These are phyloP conservation scores for Entomobrya multifasciata DNA, from an alignment of 2,888 invertebrate species.

Conservation along the genomic window DNA sequence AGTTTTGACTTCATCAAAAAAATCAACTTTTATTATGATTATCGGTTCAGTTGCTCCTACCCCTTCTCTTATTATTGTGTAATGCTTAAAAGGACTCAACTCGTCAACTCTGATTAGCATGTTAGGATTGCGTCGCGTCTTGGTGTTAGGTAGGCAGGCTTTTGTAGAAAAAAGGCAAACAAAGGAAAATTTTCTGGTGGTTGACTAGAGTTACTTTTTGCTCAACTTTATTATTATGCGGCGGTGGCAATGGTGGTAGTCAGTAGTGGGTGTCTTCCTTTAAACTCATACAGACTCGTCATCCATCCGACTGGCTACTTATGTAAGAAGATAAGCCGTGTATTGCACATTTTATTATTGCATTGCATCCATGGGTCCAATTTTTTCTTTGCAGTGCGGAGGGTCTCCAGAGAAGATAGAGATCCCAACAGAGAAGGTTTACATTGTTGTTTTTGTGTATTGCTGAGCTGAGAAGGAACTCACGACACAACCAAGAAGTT, in stretches of 20 bases:
- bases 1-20: slow-evolving; percentile 14
- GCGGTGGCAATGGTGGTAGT: slow-evolving; percentile 13
- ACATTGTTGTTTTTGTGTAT: slow-evolving; percentile 26
- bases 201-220: slow-evolving; percentile 27
- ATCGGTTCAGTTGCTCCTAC: slow-evolving; percentile 46
- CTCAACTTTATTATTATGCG: slow-evolving; percentile 5
- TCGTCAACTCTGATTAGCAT: background rate
- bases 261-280: slow-evolving; percentile 54
- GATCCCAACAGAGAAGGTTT: slow-evolving; percentile 1
- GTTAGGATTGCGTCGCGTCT: background rate
- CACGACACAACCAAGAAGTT: background rate
- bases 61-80: background rate
- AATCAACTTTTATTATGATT: slow-evolving; percentile 19
- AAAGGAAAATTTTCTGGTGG: slow-evolving; percentile 47
- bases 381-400: slow-evolving; percentile 55
- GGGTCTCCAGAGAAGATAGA: slow-evolving; percentile 59
- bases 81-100: no score
- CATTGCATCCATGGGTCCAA: no score
- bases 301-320: slow-evolving; percentile 31
- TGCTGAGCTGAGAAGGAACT: background rate
- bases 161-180: no score
- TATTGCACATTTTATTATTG: slow-evolving; percentile 9
- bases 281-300: slow-evolving; percentile 8
- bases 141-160: slow-evolving; percentile 21
- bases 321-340: slow-evolving; percentile 35